phyloP scores from a whole-genome alignment of 2,113 vertebrate species.

The Varanus salvator region DNA sequence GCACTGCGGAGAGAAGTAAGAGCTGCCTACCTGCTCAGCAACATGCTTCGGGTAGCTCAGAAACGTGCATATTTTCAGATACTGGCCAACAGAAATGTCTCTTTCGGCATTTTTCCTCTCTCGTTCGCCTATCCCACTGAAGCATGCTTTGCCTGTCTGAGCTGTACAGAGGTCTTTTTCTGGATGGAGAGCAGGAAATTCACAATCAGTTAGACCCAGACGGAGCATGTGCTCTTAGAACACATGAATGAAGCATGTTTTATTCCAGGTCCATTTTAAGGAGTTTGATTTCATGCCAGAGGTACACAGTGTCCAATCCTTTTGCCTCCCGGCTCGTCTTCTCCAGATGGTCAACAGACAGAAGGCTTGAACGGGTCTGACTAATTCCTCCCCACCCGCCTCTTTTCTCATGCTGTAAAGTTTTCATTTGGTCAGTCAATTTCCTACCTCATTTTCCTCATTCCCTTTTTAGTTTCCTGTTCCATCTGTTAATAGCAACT shows the following conservation, averaged over 20 bases:
- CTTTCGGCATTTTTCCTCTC: neutral
- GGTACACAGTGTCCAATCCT: neutral
- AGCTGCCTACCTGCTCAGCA: neutral
- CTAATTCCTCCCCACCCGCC: neutral
- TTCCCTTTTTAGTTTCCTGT: neutral
- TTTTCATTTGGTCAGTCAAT: neutral
- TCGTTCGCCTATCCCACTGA: neutral
- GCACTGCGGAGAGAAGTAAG: neutral
- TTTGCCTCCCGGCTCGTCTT: neutral
- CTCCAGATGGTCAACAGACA: slow-evolving; percentile 6
- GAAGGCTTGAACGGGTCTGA: neutral
- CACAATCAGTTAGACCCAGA: neutral
- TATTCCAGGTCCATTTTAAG: neutral
- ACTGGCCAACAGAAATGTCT: neutral
- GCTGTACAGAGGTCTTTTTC: neutral
- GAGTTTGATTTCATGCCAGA: neutral
- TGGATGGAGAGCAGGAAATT: neutral
- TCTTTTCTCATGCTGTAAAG: neutral
- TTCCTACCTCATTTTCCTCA: neutral
- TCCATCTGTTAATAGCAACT: slow-evolving; percentile 31
- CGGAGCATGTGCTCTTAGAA: neutral
- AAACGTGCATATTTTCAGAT: neutral
- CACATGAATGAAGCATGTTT: neutral
- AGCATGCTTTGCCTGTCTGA: neutral
- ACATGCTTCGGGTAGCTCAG: neutral